Evolutionary conservation across 2,888 invertebrate genomes (phyloP).

Genomic region (Incurvaria masculella): DNA sequence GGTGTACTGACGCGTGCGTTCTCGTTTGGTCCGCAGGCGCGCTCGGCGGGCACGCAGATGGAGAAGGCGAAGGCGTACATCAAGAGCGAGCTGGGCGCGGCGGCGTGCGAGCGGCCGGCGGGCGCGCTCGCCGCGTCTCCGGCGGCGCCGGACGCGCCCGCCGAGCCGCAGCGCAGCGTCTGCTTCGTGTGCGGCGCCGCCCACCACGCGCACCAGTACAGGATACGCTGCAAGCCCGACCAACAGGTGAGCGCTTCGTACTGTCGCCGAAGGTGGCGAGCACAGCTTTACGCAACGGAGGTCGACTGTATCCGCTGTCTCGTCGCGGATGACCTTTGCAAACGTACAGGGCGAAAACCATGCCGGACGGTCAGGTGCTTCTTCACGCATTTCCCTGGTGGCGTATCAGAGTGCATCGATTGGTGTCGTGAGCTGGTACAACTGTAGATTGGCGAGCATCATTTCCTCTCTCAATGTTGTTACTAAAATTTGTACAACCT

Average conservation of each 20-base stretch:
- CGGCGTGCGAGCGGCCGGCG: slow-evolving; percentile 60
- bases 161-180: slow-evolving; percentile 53
- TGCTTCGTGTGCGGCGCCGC: slow-evolving; percentile 72
- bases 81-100: slow-evolving; percentile 65
- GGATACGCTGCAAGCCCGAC: slow-evolving; percentile 56
- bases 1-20: neutral
- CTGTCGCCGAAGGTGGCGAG: too few species aligned
- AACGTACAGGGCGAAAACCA: too few species aligned
- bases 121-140: slow-evolving; percentile 63
- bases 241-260: slow-evolving; percentile 29
- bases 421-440: too few species aligned
- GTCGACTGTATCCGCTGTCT: too few species aligned
- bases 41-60: slow-evolving; percentile 30
- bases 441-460: too few species aligned
- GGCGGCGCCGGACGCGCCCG: slow-evolving; percentile 31
- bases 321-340: too few species aligned
- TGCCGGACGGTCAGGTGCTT: too few species aligned
- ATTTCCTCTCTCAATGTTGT: too few species aligned
- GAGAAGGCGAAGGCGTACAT: slow-evolving; percentile 70
- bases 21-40: neutral
- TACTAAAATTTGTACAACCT: too few species aligned
- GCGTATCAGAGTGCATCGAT: too few species aligned
- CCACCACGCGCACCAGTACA: slow-evolving; percentile 65
- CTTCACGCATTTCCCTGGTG: too few species aligned
- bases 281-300: too few species aligned